Evolutionary conservation across 2,888 invertebrate genomes (phyloP).

Genomic region (Xiphydria camelus): DNA sequence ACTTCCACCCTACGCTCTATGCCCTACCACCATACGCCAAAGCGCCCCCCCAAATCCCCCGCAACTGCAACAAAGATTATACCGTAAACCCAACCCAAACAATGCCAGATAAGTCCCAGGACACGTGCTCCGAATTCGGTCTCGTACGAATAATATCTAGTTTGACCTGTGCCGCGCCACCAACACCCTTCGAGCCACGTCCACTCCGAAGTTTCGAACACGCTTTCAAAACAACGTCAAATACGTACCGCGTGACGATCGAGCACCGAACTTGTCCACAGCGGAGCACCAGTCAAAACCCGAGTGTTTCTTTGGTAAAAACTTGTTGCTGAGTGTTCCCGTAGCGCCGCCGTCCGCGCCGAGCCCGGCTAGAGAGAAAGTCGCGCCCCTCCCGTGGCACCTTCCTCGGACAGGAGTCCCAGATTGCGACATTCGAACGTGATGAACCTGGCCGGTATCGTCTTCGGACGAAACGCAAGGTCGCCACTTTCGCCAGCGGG

Average conservation of each 20-base stretch:
- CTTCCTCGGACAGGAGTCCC: conserved; percentile 10
- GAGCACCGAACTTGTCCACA: conserved; percentile 6
- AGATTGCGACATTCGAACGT: conserved; percentile 34
- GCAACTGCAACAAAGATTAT: too few species aligned
- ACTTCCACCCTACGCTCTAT: too few species aligned
- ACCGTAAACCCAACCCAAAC: too few species aligned
- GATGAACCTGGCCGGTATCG: conserved; percentile 15
- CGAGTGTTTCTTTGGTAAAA: conserved; percentile 48
- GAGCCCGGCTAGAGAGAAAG: conserved; percentile 37
- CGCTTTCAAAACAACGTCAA: neutral
- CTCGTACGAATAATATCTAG: too few species aligned
- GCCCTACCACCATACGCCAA: too few species aligned
- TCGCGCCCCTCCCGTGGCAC: conserved; percentile 22
- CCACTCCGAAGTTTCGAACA: too few species aligned
- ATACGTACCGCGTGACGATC: conserved; percentile 5
- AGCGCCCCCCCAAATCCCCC: too few species aligned
- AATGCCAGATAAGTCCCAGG: too few species aligned
- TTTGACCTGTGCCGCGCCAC: too few species aligned
- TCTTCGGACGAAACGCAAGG: conserved; percentile 26
- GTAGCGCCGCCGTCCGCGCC: conserved; percentile 18
- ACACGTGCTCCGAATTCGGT: too few species aligned
- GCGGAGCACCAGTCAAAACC: conserved; percentile 6
- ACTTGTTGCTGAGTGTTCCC: conserved; percentile 48
- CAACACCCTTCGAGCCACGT: too few species aligned
- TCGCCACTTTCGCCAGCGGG: conserved; percentile 24